Conservation (phyloP, 2,113 vertebrate genomes). For the Dasypus novemcinctus region DNA sequence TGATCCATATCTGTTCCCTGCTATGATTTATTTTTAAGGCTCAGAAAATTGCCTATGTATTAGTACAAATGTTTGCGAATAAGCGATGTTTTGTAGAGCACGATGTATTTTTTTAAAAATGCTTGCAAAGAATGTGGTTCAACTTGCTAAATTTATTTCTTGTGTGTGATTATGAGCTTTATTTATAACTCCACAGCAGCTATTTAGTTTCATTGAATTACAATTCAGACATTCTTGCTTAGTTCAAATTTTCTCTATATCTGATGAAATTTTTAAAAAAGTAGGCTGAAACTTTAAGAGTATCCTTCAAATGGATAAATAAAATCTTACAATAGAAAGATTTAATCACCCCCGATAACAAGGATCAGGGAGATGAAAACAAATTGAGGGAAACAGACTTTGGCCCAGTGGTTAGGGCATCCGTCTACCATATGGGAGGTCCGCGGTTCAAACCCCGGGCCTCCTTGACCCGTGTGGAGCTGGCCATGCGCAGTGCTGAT, state of each 20-base stretch:
- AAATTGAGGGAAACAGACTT: too few species aligned
- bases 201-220: constrained; percentile 69
- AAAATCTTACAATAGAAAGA: too few species aligned
- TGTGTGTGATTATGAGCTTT: constrained; percentile 48
- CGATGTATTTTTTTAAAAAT: background rate
- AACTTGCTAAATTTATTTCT: constrained; percentile 55
- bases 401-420: too few species aligned
- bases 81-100: background rate
- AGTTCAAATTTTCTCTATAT: constrained; percentile 41
- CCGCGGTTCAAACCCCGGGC: too few species aligned
- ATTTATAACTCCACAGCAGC: constrained; percentile 64
- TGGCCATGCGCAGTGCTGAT: too few species aligned
- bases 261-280: constrained; percentile 15
- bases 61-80: constrained; percentile 16
- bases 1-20: background rate
- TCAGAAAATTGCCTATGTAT: constrained; percentile 49
- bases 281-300: constrained; percentile 31
- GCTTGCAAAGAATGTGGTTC: constrained; percentile 60
- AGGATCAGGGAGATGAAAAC: background rate
- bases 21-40: constrained; percentile 47
- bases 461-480: too few species aligned
- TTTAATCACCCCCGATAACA: constrained; percentile 35
- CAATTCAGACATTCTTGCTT: constrained; percentile 47
- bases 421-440: too few species aligned
- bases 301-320: constrained; percentile 12